Conservation (phyloP, 2,797 vertebrate species). For the Microctenopoma stevenorrisi region DNA sequence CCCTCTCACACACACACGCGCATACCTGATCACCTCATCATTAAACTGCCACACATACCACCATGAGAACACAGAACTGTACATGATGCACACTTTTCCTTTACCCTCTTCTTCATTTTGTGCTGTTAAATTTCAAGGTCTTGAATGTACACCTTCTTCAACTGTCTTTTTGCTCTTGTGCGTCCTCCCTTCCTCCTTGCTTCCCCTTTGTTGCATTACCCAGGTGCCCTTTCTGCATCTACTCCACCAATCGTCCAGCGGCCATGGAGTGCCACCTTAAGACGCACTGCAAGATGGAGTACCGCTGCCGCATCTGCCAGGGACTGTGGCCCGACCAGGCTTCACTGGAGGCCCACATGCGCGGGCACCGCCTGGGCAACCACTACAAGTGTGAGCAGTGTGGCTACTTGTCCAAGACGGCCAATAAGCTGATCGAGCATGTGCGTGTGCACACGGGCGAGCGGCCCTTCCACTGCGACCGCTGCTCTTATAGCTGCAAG, state of each 20-base stretch:
- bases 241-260: slow-evolving; percentile 97
- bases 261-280: slow-evolving; percentile 99
- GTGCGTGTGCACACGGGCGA: slow-evolving; percentile 99
- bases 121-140: slow-evolving; percentile 61
- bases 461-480: slow-evolving; percentile 99
- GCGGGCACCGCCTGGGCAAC: slow-evolving; percentile 98
- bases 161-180: slow-evolving; percentile 62
- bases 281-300: slow-evolving; percentile 99
- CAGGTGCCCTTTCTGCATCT: slow-evolving; percentile 99
- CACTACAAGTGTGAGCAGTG: slow-evolving; percentile 99
- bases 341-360: slow-evolving; percentile 97
- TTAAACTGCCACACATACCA: slow-evolving; percentile 70
- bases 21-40: slow-evolving; percentile 63
- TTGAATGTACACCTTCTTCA: slow-evolving; percentile 45
- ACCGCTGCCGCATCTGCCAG: slow-evolving; percentile 99
- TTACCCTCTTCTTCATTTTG: slow-evolving; percentile 75
- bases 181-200: slow-evolving; percentile 37
- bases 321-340: slow-evolving; percentile 95
- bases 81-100: slow-evolving; percentile 71
- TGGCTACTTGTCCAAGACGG: slow-evolving; percentile 99
- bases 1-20: slow-evolving; percentile 53
- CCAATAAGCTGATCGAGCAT: slow-evolving; percentile 99
- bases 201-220: slow-evolving; percentile 48
- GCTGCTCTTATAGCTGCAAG: slow-evolving; percentile 99
- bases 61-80: slow-evolving; percentile 53